phyloP scores from a whole-genome alignment of 2,113 vertebrate genomes.

The Pachypanchax playfairii region DNA sequence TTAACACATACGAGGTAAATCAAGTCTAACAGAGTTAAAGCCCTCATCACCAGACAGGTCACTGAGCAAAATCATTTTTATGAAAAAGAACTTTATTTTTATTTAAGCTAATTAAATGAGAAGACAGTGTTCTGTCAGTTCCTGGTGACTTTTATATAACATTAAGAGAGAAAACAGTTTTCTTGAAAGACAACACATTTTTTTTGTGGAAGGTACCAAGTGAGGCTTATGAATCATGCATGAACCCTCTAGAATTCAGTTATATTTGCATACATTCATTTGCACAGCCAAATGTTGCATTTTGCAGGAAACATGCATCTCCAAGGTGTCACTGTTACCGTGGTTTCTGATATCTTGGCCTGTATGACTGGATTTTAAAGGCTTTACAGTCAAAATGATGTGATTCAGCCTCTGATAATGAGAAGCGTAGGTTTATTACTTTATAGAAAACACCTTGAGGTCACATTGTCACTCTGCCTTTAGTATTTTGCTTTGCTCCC shows the following conservation, averaged over 20 bases:
- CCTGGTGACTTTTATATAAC: conserved; percentile 10
- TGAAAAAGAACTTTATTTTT: too few relatives aligned
- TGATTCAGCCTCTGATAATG: conserved; percentile 59
- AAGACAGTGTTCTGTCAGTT: conserved; percentile 4
- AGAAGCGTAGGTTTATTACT: conserved; percentile 50
- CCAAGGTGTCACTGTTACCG: conserved; percentile 23
- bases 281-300: conserved; percentile 21
- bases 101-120: neutral
- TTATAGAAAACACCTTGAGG: conserved; percentile 40
- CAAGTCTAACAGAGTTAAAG: neutral
- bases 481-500: conserved; percentile 19
- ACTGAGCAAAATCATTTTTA: neutral
- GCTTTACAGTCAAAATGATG: conserved; percentile 38
- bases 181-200: conserved; percentile 7
- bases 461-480: conserved; percentile 20
- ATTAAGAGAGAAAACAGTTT: conserved; percentile 5
- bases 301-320: conserved; percentile 8
- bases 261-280: conserved; percentile 42
- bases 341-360: conserved; percentile 22
- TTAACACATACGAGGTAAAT: conserved; percentile 25
- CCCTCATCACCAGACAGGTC: neutral
- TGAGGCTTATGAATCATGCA: conserved; percentile 55
- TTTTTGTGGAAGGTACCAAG: neutral
- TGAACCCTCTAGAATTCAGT: conserved; percentile 14
- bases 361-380: conserved; percentile 31